Evolutionary conservation across 23 tunicate species (phyloP).

Genomic region (Styela clava): DNA sequence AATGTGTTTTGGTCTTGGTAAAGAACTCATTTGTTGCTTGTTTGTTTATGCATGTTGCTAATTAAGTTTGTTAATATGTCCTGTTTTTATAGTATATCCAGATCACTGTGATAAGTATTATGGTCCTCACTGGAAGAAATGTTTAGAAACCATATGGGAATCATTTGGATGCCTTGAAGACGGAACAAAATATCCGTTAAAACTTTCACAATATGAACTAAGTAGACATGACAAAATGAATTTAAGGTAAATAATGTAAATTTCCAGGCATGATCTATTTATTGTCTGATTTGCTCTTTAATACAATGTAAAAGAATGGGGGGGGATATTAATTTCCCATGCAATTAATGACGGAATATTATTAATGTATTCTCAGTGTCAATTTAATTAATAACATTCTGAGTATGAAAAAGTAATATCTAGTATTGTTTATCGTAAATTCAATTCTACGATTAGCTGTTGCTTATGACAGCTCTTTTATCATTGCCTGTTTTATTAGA

Average conservation of each 20-base stretch:
- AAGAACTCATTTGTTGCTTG: not conserved
- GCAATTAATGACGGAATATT: too few relatives aligned
- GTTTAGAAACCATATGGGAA: slow-evolving; percentile 1
- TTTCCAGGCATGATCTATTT: too few relatives aligned
- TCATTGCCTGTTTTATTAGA: too few relatives aligned
- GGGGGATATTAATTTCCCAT: too few relatives aligned
- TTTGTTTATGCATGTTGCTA: not conserved
- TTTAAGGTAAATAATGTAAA: slow-evolving; percentile 6
- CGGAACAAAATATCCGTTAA: slow-evolving; percentile 22
- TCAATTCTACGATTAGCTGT: too few relatives aligned
- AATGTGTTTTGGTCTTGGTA: slow-evolving; percentile 19
- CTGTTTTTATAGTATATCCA: slow-evolving; percentile 7
- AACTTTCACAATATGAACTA: slow-evolving; percentile 5
- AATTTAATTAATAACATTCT: too few relatives aligned
- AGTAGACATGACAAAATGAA: not conserved
- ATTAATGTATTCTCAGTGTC: not conserved
- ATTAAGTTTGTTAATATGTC: not conserved
- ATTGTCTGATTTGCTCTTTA: too few relatives aligned
- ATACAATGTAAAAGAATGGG: too few relatives aligned
- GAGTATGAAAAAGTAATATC: too few relatives aligned
- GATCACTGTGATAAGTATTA: not conserved
- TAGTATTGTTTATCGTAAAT: too few relatives aligned
- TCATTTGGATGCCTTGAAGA: not conserved
- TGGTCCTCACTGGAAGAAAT: slow-evolving; percentile 13
- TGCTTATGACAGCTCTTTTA: too few relatives aligned